Conservation (phyloP, 2,113 vertebrate species). For the Psettodes erumei region DNA sequence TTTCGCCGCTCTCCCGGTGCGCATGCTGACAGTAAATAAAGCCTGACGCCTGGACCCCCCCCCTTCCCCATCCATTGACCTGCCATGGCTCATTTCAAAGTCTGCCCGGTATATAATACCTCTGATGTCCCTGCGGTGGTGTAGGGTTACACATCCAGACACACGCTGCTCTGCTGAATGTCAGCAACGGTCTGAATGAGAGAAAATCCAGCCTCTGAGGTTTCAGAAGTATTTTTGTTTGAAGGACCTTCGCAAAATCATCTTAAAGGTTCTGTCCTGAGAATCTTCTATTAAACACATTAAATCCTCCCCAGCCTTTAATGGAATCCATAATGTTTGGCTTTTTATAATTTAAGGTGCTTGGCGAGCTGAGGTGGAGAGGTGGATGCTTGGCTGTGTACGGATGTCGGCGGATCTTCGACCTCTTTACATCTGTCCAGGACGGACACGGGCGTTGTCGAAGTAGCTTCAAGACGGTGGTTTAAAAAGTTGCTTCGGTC, state of each 20-base stretch:
- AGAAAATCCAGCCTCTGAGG: background rate
- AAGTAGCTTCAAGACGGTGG: background rate
- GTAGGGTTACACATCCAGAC: constrained; percentile 19
- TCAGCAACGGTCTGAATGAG: too few species aligned
- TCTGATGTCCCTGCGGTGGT: background rate
- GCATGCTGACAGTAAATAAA: background rate
- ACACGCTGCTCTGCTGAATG: background rate
- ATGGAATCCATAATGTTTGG: background rate
- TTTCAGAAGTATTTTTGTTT: background rate
- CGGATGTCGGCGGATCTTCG: background rate
- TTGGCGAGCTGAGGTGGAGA: too few species aligned
- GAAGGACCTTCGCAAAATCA: background rate
- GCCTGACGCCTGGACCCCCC: background rate
- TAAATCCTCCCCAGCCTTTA: background rate
- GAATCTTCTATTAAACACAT: background rate
- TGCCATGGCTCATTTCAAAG: constrained; percentile 2
- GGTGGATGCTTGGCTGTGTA: background rate
- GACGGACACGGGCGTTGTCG: too few species aligned
- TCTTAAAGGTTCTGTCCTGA: background rate
- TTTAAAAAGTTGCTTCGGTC: background rate
- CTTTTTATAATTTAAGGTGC: background rate
- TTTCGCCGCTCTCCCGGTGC: background rate
- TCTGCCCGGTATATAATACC: background rate
- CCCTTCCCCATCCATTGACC: background rate
- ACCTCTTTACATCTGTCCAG: too few species aligned